Evolutionary conservation across 2,113 vertebrate species (phyloP).

Genomic region (Odontesthes bonariensis): DNA sequence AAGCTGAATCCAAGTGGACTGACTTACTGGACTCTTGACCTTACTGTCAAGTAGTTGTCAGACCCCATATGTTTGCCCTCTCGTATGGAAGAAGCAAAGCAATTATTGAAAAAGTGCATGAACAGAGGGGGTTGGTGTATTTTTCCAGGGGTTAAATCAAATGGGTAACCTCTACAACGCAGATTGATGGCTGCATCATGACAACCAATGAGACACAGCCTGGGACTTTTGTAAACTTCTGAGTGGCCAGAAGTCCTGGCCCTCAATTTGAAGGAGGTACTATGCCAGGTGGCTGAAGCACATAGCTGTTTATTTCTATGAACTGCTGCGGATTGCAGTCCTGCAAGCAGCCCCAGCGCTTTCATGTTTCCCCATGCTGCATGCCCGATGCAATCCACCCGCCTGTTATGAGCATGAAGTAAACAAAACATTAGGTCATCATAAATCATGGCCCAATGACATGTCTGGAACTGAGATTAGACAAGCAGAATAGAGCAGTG

Average conservation of each 20-base stretch:
- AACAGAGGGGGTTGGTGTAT: conserved; percentile 41
- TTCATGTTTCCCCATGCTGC: conserved; percentile 76
- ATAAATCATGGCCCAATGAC: conserved; percentile 77
- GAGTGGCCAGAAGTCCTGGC: conserved; percentile 32
- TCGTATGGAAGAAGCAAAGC: conserved; percentile 29
- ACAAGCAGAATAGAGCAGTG: conserved; percentile 45
- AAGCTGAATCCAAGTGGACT: conserved; percentile 62
- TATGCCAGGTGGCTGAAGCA: conserved; percentile 69
- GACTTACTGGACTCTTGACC: conserved; percentile 71
- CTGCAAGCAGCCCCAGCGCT: conserved; percentile 55
- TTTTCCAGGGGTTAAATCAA: conserved; percentile 59
- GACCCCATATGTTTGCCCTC: conserved; percentile 40
- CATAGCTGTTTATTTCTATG: conserved; percentile 69
- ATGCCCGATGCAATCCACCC: conserved; percentile 64
- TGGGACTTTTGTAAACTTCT: conserved; percentile 44
- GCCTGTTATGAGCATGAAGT: conserved; percentile 78
- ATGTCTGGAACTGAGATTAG: conserved; percentile 66
- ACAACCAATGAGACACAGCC: conserved; percentile 50
- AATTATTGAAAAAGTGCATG: conserved; percentile 63
- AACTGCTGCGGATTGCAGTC: conserved; percentile 57
- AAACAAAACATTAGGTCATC: conserved; percentile 84
- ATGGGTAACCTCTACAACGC: conserved; percentile 43
- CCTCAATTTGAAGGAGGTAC: conserved; percentile 34
- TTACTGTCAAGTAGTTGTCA: conserved; percentile 65
- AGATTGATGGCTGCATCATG: conserved; percentile 55